These are phyloP conservation scores for Donacobius atricapilla DNA, from an alignment of 2,113 vertebrate genomes.

Conservation along the genomic window DNA sequence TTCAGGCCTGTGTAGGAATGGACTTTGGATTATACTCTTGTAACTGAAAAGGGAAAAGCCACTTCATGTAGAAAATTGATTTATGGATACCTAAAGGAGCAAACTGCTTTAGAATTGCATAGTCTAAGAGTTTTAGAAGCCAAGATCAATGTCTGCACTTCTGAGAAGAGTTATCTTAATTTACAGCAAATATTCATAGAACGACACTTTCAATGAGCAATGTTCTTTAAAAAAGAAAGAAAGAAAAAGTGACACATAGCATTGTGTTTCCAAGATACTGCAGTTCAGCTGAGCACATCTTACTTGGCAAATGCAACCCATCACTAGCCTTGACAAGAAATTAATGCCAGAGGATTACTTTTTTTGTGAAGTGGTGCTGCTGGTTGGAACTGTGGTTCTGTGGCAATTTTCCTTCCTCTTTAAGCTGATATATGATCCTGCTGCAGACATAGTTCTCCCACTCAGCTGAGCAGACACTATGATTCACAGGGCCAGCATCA, in stretches of 20 bases:
- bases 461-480: not conserved
- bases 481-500: not conserved
- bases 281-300: slow-evolving; percentile 2
- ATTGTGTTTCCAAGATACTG: not conserved
- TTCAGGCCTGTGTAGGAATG: not conserved
- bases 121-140: not conserved
- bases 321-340: slow-evolving; percentile 11
- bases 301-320: not conserved
- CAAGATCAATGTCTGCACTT: not conserved
- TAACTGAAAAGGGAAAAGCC: not conserved
- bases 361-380: not conserved
- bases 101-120: not conserved
- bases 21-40: not conserved
- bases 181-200: not conserved
- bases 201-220: not conserved
- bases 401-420: not conserved
- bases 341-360: not conserved
- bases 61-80: not conserved
- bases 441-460: not conserved
- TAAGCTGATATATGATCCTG: not conserved
- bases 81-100: not conserved
- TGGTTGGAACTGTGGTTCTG: not conserved
- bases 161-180: not conserved
- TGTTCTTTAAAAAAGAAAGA: not conserved
- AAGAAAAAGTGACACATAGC: not conserved